Base-by-base conservation (phyloP, 2,797 vertebrate species). In the Rhinogobio ventralis region DNA sequence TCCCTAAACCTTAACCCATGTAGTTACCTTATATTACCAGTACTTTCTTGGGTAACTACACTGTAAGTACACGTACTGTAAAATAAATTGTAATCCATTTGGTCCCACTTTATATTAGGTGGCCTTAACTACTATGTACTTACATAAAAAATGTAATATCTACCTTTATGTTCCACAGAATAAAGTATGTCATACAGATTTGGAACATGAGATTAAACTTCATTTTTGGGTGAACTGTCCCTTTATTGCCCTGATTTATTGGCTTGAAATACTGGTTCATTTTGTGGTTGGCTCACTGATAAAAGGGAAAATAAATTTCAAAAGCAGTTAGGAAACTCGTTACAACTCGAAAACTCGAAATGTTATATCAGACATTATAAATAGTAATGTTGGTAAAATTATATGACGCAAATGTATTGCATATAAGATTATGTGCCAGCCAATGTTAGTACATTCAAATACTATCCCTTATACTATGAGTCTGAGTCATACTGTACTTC, bases 401-500 rank as follows among this genome's bases (percentile, higher is more conserved):
- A 42, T 49, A 36, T 25, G 20, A 74, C 23, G 69, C 23, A 62
- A 73, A 11, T 72, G 19, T 46, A 17, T 49, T 25, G 28, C 5
- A 42, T 69, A 72, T 3, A n/a, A 20, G n/a, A 39, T 36, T 39
- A 17, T 25, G 7, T 17, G 3, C 23, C 15, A 28, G 57, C 10
- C 14, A 17, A 81, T 42, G 13, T 73, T 36, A 30, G 0, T 28
- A 20, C 25, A n/a, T 28, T 53, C 0, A 84, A 3, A 60, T 67
- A 5, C 14, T 57, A 51, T 46, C 49, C 17, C 2, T 17, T 30
- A 39, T 46, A 33, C 55, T 11, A 45, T 66, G 33, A 51, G 60
- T 83, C 53, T 66, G 45, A 60, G 14, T 33, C 13, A 25, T 79
- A 64, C 25, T 64, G 33, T 78, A 19, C 49, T 57, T 80, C 20